Percentiles rank a stretch among this genome's conserved stretches.
Evolutionary conservation across 2,797 vertebrate species (phyloP).

Genomic region (Syngnathus acus): DNA sequence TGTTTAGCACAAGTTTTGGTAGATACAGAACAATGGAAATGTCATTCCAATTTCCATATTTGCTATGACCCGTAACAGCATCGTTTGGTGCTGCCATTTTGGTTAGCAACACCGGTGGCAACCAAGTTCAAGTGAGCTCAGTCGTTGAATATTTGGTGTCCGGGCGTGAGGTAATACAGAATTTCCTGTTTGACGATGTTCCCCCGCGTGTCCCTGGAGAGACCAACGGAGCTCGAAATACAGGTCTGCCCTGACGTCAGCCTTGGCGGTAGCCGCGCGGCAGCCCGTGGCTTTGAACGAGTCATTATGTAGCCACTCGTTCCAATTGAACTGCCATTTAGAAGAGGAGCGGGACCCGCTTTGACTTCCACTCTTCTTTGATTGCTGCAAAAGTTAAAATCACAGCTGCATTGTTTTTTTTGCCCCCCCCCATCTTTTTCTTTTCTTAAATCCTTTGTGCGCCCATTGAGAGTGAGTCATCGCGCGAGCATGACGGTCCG

Average conservation of each 20-base stretch:
- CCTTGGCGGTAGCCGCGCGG: conserved; percentile 14
- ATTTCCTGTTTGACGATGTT: conserved; percentile 6
- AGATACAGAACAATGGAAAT: background rate
- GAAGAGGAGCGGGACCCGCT: too few relatives aligned
- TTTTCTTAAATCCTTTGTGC: conserved; percentile 12
- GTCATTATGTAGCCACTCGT: too few relatives aligned
- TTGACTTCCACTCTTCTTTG: background rate
- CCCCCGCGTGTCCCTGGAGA: background rate
- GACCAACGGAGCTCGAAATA: conserved; percentile 35
- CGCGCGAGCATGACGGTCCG: background rate
- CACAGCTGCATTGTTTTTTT: background rate
- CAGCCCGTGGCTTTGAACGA: conserved; percentile 12
- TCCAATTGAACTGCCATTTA: background rate
- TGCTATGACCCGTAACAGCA: background rate
- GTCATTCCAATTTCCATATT: background rate
- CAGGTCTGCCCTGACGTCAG: conserved; percentile 35
- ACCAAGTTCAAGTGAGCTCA: conserved; percentile 2
- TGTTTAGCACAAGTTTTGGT: too few relatives aligned
- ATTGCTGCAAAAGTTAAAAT: background rate
- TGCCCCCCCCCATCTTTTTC: background rate
- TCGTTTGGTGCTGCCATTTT: background rate
- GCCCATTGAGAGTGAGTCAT: conserved; percentile 35
- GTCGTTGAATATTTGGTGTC: background rate
- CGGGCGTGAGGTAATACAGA: conserved; percentile 15
- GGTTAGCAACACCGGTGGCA: background rate